A percentile compares a stretch with the other conserved stretches of the same genome.
Evolutionary conservation across 1,140 invertebrate genomes (phyloP).

Genomic region (Hycleus cichorii): DNA sequence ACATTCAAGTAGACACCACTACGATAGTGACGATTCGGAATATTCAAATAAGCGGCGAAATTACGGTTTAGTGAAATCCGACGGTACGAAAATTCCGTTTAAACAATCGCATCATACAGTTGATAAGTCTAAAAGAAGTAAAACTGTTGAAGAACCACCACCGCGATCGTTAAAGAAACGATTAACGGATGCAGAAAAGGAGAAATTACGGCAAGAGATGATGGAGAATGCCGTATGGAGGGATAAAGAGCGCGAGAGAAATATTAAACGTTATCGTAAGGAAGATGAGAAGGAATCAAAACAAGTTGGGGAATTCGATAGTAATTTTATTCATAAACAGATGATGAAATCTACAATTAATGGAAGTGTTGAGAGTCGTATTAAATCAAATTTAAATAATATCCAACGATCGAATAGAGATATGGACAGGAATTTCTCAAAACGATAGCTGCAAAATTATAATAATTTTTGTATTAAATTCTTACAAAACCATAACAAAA

Average conservation of each 20-base stretch:
- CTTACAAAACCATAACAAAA: too few species aligned
- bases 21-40: constrained; percentile 22
- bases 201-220: constrained; percentile 70
- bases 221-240: constrained; percentile 66
- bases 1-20: neutral
- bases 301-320: constrained; percentile 40
- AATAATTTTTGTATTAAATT: too few species aligned
- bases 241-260: constrained; percentile 57
- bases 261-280: constrained; percentile 56
- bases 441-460: constrained; percentile 35
- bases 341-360: constrained; percentile 57
- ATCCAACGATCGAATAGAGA: constrained; percentile 60
- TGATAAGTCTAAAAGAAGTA: neutral
- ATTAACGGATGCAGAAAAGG: constrained; percentile 62
- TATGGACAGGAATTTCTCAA: constrained; percentile 68
- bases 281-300: constrained; percentile 54
- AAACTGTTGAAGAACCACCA: neutral
- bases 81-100: constrained; percentile 41
- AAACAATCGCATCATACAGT: constrained; percentile 1
- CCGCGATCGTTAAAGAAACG: constrained; percentile 19
- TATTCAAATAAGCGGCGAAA: constrained; percentile 23
- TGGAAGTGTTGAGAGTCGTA: constrained; percentile 62
- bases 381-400: constrained; percentile 74
- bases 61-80: constrained; percentile 44
- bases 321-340: constrained; percentile 54